Percentiles rank a stretch among this genome's conserved stretches.
phyloP scores from a whole-genome alignment of 1,140 invertebrate species.

The Apis laboriosa region DNA sequence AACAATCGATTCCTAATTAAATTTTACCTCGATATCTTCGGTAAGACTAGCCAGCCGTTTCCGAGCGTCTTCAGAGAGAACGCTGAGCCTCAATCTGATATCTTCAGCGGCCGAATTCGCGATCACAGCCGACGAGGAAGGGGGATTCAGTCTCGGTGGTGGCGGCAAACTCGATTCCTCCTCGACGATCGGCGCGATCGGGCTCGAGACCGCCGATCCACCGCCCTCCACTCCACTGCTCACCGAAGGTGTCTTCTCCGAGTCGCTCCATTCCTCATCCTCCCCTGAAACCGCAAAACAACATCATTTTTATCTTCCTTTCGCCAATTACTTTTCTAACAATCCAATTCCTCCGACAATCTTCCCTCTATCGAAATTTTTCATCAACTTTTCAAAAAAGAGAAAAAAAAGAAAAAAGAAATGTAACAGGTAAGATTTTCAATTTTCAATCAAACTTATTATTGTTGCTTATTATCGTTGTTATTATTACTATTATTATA shows the following conservation, averaged over 20 bases:
- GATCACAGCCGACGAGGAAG: constrained; percentile 43
- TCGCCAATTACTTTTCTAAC: not conserved
- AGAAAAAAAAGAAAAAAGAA: no score
- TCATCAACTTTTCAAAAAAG: not conserved
- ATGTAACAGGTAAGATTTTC: no score
- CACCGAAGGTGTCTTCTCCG: constrained; percentile 79
- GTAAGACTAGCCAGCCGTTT: constrained; percentile 73
- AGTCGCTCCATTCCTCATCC: constrained; percentile 81
- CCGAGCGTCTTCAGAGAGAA: constrained; percentile 76
- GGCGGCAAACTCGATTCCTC: constrained; percentile 74
- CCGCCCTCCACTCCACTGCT: constrained; percentile 78
- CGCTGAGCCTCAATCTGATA: constrained; percentile 72
- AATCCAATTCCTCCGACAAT: not conserved
- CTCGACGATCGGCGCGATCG: constrained; percentile 69
- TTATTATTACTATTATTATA: not conserved
- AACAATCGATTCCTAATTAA: no score
- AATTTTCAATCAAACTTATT: no score
- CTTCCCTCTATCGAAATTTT: not conserved
- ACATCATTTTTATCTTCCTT: not conserved
- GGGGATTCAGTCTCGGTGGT: constrained; percentile 69
- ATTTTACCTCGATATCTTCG: constrained; percentile 75
- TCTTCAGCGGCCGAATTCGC: constrained; percentile 71
- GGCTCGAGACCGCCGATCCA: constrained; percentile 78
- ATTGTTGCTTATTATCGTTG: no score
- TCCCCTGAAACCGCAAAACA: constrained; percentile 72